These are phyloP conservation scores for Protomyctophum bolini DNA, from an alignment of 2,113 vertebrate genomes.

Conservation along the genomic window DNA sequence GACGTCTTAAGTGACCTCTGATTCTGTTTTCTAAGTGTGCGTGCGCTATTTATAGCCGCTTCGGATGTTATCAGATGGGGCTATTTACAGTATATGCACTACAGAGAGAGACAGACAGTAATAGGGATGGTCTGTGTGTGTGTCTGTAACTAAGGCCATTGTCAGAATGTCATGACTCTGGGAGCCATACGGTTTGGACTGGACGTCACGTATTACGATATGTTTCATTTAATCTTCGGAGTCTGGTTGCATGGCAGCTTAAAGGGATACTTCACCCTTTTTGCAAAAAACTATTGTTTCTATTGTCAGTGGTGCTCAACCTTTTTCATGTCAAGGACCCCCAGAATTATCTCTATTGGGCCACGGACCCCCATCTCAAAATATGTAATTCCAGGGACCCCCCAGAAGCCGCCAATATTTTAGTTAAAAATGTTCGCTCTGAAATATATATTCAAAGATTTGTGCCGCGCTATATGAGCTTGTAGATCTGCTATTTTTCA, in stretches of 20 bases:
- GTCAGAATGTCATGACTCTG: background rate
- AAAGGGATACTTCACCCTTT: background rate
- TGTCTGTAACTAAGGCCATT: background rate
- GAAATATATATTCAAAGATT: too few species aligned
- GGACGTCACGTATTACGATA: background rate
- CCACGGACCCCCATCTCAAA: too few species aligned
- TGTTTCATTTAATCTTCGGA: constrained; percentile 42
- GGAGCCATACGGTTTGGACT: background rate
- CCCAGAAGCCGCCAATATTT: too few species aligned
- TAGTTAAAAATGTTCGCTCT: too few species aligned
- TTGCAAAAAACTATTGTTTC: too few species aligned
- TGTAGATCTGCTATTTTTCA: too few species aligned
- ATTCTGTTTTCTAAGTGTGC: background rate
- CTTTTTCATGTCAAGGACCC: too few species aligned
- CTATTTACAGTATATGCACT: background rate
- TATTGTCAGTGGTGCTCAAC: too few species aligned
- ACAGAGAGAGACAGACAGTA: background rate
- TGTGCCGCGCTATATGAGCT: too few species aligned
- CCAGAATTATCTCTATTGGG: too few species aligned
- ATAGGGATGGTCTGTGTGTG: background rate
- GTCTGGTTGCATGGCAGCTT: constrained; percentile 10
- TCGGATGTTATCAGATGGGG: background rate
- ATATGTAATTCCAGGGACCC: too few species aligned
- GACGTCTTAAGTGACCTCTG: constrained; percentile 5
- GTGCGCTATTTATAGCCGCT: background rate